Conservation (phyloP, 2,113 vertebrate genomes). For the Thryonomys swinderianus region DNA sequence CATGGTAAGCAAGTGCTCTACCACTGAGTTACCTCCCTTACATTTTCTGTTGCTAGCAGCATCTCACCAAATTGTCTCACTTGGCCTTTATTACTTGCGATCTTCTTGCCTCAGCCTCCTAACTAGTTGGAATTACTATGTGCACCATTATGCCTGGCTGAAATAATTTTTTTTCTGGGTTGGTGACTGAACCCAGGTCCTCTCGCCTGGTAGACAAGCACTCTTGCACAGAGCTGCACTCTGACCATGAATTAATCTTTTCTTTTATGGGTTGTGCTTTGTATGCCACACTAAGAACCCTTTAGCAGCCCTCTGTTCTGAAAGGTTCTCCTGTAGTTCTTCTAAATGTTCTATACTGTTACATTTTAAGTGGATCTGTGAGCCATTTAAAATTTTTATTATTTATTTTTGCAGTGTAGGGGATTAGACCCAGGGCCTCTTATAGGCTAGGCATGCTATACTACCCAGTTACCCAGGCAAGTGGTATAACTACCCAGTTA, state of each 20-base stretch:
- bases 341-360: not conserved
- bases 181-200: not conserved
- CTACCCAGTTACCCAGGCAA: not conserved
- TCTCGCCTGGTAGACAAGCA: not conserved
- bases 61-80: not conserved
- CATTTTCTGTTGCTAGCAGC: not conserved
- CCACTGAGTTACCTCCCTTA: not conserved
- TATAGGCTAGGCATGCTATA: not conserved
- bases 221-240: not conserved
- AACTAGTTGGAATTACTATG: not conserved
- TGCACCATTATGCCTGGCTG: not conserved
- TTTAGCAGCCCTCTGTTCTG: not conserved
- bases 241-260: not conserved
- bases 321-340: not conserved
- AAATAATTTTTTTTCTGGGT: not conserved
- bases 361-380: not conserved
- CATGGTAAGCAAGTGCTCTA: not conserved
- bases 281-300: not conserved
- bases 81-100: not conserved
- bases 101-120: not conserved
- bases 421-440: not conserved
- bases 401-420: not conserved
- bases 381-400: not conserved
- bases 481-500: no score
- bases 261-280: not conserved